Evolutionary conservation across 1,140 invertebrate species (phyloP).

Genomic region (Notospermus geniculatus): DNA sequence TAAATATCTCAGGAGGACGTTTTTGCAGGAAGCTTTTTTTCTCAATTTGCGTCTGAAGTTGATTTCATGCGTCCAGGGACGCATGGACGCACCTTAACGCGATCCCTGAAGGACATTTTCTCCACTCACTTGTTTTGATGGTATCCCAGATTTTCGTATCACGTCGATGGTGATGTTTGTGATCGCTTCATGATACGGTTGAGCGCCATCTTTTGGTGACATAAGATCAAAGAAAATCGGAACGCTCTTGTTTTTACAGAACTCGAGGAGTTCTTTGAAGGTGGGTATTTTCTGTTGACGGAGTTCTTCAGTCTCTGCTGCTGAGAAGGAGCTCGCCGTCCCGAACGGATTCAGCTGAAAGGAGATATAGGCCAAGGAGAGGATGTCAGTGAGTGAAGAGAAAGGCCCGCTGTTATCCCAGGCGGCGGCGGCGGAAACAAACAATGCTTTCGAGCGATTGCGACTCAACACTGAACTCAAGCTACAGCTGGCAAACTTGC

Average conservation of each 20-base stretch:
- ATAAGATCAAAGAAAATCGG: constrained; percentile 19
- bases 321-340: constrained; percentile 27
- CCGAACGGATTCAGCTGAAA: constrained; percentile 37
- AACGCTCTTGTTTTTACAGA: constrained; percentile 16
- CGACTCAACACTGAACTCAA: too few species aligned
- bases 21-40: too few species aligned
- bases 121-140: constrained; percentile 27
- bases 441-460: too few species aligned
- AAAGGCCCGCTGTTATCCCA: too few species aligned
- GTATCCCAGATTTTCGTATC: constrained; percentile 24
- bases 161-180: constrained; percentile 24
- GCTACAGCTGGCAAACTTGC: too few species aligned
- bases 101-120: too few species aligned
- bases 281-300: constrained; percentile 35
- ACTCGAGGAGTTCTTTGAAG: constrained; percentile 27
- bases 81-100: too few species aligned
- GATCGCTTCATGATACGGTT: constrained; percentile 30
- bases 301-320: constrained; percentile 24
- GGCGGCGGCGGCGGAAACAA: too few species aligned
- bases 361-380: not conserved
- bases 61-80: too few species aligned
- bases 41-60: too few species aligned
- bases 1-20: too few species aligned
- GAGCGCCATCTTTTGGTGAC: constrained; percentile 12
- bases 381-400: too few species aligned